phyloP scores from a whole-genome alignment of 2,113 vertebrate species.

The Pandion haliaetus region DNA sequence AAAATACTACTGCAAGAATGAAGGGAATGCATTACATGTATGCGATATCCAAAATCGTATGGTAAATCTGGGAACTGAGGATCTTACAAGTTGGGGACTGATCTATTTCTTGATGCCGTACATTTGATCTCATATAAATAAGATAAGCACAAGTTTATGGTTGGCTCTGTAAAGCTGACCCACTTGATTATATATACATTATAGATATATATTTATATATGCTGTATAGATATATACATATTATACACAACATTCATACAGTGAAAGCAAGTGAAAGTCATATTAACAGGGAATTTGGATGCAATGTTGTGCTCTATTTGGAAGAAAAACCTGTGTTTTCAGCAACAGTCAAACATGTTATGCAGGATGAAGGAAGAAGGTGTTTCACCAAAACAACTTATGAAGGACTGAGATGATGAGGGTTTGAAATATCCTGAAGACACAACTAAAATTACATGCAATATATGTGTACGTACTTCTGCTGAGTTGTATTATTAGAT shows the following conservation, averaged over 20 bases:
- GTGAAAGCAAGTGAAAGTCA: neutral
- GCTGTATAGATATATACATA: slow-evolving; percentile 35
- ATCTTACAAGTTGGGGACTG: neutral
- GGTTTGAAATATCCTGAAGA: slow-evolving; percentile 17
- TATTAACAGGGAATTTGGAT: slow-evolving; percentile 18
- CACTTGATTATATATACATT: slow-evolving; percentile 43
- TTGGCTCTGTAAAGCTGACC: slow-evolving; percentile 44
- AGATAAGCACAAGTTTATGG: slow-evolving; percentile 62
- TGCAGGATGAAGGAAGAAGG: neutral
- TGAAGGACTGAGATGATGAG: neutral
- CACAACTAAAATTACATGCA: slow-evolving; percentile 26
- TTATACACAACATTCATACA: slow-evolving; percentile 23
- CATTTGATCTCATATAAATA: slow-evolving; percentile 54
- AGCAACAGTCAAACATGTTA: neutral
- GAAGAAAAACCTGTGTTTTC: neutral
- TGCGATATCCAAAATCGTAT: neutral
- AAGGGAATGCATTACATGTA: neutral
- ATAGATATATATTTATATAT: slow-evolving; percentile 69
- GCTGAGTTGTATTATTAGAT: slow-evolving; percentile 49
- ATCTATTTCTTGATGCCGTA: slow-evolving; percentile 35
- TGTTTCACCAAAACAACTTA: neutral
- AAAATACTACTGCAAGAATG: neutral
- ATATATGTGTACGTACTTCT: slow-evolving; percentile 48
- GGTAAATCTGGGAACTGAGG: neutral
- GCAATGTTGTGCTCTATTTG: neutral